These are phyloP conservation scores for Drosophila vallismaia DNA, from an alignment of 2,888 invertebrate genomes.

Conservation along the genomic window DNA sequence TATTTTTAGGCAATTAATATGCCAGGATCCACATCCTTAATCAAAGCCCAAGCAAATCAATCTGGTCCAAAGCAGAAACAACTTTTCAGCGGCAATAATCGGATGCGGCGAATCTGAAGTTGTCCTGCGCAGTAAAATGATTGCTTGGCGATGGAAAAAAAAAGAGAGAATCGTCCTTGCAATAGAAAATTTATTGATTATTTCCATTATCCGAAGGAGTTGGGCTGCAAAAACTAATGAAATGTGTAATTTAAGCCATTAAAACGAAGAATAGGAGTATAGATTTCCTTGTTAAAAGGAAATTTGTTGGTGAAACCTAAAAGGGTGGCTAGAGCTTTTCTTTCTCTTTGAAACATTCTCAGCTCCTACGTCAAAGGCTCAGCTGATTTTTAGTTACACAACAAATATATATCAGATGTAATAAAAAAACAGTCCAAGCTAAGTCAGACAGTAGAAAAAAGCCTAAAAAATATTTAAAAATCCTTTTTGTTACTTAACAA, in stretches of 20 bases:
- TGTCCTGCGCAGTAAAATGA: conserved; percentile 2
- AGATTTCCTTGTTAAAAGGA: neutral
- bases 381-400: conserved; percentile 1
- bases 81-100: conserved; percentile 1
- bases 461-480: too few species aligned
- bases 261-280: neutral
- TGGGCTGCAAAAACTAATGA: neutral
- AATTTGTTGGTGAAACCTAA: neutral
- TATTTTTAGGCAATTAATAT: conserved; percentile 1
- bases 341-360: neutral
- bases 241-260: neutral
- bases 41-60: neutral
- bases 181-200: neutral
- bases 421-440: neutral
- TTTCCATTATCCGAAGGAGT: neutral
- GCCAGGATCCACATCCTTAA: conserved; percentile 1
- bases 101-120: neutral
- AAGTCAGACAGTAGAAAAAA: neutral
- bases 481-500: too few species aligned
- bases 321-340: neutral
- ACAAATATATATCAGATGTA: conserved; percentile 2
- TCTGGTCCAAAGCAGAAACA: neutral
- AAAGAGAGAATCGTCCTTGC: neutral
- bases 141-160: neutral
- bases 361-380: neutral